These are phyloP conservation scores for Troilus luridus DNA, from an alignment of 2,888 invertebrate species.

Conservation along the genomic window DNA sequence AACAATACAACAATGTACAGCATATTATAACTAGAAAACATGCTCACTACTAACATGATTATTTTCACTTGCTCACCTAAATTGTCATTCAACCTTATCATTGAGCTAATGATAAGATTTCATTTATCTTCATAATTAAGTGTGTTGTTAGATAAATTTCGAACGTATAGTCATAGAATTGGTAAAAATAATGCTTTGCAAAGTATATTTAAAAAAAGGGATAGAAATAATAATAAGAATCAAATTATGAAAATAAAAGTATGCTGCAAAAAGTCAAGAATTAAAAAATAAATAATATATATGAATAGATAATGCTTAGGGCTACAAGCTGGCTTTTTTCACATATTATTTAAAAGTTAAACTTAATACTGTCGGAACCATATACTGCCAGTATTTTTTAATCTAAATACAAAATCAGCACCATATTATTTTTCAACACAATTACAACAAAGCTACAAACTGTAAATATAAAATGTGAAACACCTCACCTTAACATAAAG, in stretches of 20 bases:
- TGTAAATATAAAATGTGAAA: not conserved
- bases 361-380: not conserved
- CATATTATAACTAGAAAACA: slow-evolving; percentile 15
- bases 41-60: not conserved
- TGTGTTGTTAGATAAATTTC: slow-evolving; percentile 11
- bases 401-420: not conserved
- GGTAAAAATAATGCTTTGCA: not conserved
- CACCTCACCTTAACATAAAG: slow-evolving; percentile 47
- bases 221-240: not conserved
- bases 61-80: slow-evolving; percentile 36
- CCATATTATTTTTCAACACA: not conserved
- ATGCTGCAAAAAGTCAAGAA: not conserved
- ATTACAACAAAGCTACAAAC: not conserved
- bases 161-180: not conserved
- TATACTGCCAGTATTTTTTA: not conserved
- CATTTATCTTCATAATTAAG: slow-evolving; percentile 13
- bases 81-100: slow-evolving; percentile 19
- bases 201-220: not conserved
- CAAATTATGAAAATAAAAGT: not conserved
- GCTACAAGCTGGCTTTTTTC: not conserved
- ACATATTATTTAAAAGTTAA: not conserved
- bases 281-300: not conserved
- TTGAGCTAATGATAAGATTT: slow-evolving; percentile 17
- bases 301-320: not conserved
- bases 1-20: not conserved